Base-by-base conservation (phyloP, 2,797 vertebrate genomes). In the Antennarius maculatus region DNA sequence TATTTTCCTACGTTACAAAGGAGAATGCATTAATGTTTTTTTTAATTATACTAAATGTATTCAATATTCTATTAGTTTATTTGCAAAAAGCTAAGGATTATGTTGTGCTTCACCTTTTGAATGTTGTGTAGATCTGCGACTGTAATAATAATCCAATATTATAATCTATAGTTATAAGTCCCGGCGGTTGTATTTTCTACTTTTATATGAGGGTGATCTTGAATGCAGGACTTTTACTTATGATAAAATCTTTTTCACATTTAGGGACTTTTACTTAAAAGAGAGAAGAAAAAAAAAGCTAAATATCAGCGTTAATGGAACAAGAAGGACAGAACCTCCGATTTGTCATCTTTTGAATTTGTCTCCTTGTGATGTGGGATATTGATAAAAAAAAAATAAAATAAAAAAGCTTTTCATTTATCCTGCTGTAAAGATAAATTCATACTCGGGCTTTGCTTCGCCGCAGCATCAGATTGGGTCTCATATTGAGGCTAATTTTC, bases 401-500 rank as follows among this genome's bases (percentile, higher is more conserved):
- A n/a, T n/a, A 23, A 23, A 16, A 1, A 41, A 49, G 4, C 15
- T 47, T 37, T 34, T 46, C 8, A 48, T 46, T 48, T n/a, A 18
- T 45, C 8, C 13, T 50, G n/a, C 28, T 6, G 17, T 58, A 15
- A 15, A 1, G 23, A 46, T 57, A 52, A 42, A 54, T 49, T 49
- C 6, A 42, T 51, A 18, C 23, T n/a, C 14, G 17, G 37, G 49
- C 9, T 55, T 14, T 5, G 7, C 23, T 51, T 10, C 9, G 43
- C 51, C 15, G 11, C 39, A 45, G 16, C 31, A 8, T 17, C 16
- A 52, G 60, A 18, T 12, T 64, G 45, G n/a, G 28, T 55, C 52
- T 50, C 46, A 31, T 37, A 12, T 14, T 52, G 37, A 18, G 54
- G 46, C 45, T 61, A 54, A 70, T 74, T 68, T 74, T 71, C 54